phyloP scores from a whole-genome alignment of 2,888 invertebrate species.

The Mongoloraphidia duomilia region DNA sequence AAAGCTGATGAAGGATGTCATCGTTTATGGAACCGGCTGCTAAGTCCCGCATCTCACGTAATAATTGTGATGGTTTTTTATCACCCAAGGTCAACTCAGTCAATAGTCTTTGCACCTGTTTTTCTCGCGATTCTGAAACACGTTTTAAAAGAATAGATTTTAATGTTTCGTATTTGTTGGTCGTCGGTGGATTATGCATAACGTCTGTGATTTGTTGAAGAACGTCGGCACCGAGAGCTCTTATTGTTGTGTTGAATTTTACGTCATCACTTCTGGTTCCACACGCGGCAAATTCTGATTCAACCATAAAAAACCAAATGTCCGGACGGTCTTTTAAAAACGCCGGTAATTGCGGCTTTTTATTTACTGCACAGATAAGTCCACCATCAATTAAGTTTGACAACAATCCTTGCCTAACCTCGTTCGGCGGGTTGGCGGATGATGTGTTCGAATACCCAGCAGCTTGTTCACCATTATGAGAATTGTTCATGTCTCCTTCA shows the following conservation, averaged over 20 bases:
- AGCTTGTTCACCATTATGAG: too few relatives aligned
- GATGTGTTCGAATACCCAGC: too few relatives aligned
- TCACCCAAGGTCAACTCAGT: slow-evolving; percentile 12
- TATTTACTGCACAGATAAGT: too few relatives aligned
- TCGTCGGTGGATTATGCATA: slow-evolving; percentile 6
- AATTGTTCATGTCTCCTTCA: too few relatives aligned
- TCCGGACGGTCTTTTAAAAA: slow-evolving; percentile 11
- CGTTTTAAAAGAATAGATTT: slow-evolving; percentile 10
- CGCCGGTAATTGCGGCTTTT: slow-evolving; percentile 11
- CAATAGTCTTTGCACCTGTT: slow-evolving; percentile 9
- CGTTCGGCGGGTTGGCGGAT: too few relatives aligned
- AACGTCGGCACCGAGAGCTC: slow-evolving; percentile 9
- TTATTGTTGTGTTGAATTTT: slow-evolving; percentile 11
- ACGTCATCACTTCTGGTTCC: slow-evolving; percentile 8
- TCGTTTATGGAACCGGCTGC: slow-evolving; percentile 5
- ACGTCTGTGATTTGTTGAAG: slow-evolving; percentile 12
- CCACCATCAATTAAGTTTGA: too few relatives aligned
- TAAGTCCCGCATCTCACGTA: slow-evolving; percentile 12
- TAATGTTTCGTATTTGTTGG: slow-evolving; percentile 9
- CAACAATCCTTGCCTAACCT: too few relatives aligned
- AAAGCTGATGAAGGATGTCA: slow-evolving; percentile 10
- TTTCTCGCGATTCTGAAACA: slow-evolving; percentile 10
- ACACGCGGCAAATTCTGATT: slow-evolving; percentile 11
- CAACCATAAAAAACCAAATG: slow-evolving; percentile 13
- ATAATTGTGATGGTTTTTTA: slow-evolving; percentile 13